These are phyloP conservation scores for Fragum fragum DNA, from an alignment of 2,888 invertebrate species.

Conservation along the genomic window DNA sequence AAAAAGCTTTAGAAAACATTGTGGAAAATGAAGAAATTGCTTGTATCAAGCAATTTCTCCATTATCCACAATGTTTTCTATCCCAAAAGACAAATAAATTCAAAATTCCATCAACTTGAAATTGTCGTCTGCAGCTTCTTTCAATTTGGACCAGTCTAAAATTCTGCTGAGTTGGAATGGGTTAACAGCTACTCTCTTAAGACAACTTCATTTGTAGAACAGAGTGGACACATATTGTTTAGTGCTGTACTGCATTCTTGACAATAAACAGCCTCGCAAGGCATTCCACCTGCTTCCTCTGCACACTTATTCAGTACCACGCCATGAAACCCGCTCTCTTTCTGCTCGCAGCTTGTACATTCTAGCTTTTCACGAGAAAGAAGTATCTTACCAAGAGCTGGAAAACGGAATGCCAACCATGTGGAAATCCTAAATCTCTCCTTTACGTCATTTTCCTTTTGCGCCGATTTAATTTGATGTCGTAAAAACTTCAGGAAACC, in stretches of 20 bases:
- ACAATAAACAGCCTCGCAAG: conserved; percentile 67
- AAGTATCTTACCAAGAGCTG: conserved; percentile 43
- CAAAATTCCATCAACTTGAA: too few species aligned
- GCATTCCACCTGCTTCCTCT: conserved; percentile 43
- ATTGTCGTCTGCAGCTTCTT: too few species aligned
- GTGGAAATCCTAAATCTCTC: conserved; percentile 57
- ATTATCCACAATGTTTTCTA: too few species aligned
- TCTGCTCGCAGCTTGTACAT: conserved; percentile 64
- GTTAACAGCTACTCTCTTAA: neutral
- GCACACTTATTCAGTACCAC: conserved; percentile 46
- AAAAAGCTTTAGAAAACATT: too few species aligned
- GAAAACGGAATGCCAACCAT: conserved; percentile 52
- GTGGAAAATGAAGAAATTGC: too few species aligned
- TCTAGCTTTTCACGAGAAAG: conserved; percentile 30
- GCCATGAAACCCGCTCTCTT: conserved; percentile 45
- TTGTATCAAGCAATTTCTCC: too few species aligned
- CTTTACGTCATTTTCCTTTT: conserved; percentile 59
- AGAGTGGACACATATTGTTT: conserved; percentile 60
- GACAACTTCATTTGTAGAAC: conserved; percentile 45
- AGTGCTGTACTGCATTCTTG: conserved; percentile 59
- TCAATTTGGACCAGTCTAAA: too few species aligned
- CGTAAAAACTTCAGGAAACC: conserved; percentile 62
- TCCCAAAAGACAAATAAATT: too few species aligned
- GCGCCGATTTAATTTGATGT: conserved; percentile 59
- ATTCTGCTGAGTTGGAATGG: too few species aligned